A percentile compares a stretch with the other conserved stretches of the same genome.
Evolutionary conservation across 2,888 invertebrate species (phyloP).

Genomic region (Mimas tiliae): DNA sequence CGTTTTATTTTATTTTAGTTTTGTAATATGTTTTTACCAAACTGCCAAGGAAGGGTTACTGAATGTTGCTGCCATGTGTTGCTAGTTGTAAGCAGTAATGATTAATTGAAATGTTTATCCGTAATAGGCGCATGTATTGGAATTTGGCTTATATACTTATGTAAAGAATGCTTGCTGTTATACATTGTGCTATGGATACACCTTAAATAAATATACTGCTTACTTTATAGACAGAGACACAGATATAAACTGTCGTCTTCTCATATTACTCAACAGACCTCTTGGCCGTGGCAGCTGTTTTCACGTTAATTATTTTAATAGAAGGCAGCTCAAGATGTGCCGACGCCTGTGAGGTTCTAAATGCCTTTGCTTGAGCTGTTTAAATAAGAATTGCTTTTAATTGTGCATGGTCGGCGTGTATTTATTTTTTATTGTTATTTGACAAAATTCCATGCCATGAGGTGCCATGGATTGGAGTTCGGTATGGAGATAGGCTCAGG

Average conservation of each 20-base stretch:
- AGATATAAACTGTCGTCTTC: neutral
- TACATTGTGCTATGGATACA: no score
- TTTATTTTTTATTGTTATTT: neutral
- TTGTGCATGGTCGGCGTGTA: neutral
- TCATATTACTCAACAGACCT: neutral
- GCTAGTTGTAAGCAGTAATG: no score
- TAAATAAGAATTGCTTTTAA: constrained; percentile 1
- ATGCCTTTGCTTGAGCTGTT: constrained; percentile 13
- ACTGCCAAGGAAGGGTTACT: no score
- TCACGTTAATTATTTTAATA: constrained; percentile 24
- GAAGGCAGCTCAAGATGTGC: constrained; percentile 15
- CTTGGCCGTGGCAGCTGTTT: constrained; percentile 17
- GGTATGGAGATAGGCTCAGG: no score
- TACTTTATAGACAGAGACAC: constrained; percentile 3
- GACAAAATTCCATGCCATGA: neutral
- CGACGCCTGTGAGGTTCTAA: constrained; percentile 2
- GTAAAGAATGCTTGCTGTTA: no score
- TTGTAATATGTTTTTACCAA: no score
- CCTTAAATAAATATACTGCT: neutral
- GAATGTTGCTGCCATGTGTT: no score
- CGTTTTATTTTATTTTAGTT: no score
- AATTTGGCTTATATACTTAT: no score
- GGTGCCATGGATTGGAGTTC: no score
- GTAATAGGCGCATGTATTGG: no score
- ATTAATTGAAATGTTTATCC: no score